A percentile compares a stretch with the other conserved stretches of the same genome.
These are phyloP conservation scores for Chaetodon auriga DNA, from an alignment of 2,113 vertebrate genomes.

Conservation along the genomic window DNA sequence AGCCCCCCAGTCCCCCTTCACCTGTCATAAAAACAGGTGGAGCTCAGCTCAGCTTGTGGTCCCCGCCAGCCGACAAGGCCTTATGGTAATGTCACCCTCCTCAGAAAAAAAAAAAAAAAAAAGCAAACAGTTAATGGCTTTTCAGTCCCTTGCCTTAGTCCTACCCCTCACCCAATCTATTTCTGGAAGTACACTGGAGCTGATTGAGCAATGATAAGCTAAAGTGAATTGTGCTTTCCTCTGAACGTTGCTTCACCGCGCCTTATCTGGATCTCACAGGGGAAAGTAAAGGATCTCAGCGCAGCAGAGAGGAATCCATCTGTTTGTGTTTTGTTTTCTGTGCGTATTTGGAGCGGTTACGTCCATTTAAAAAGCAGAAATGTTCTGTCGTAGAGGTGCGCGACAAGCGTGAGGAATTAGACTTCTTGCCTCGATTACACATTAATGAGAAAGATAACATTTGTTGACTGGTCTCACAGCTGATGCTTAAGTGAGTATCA, in stretches of 20 bases:
- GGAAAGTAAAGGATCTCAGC: slow-evolving; percentile 1
- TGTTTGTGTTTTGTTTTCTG: not conserved
- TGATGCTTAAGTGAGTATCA: slow-evolving; percentile 28
- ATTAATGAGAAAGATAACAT: slow-evolving; percentile 10
- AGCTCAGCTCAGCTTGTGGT: slow-evolving; percentile 59
- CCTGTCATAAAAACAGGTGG: slow-evolving; percentile 77
- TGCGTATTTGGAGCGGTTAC: not conserved
- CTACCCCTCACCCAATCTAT: slow-evolving; percentile 70
- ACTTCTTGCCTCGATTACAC: not conserved
- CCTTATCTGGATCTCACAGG: slow-evolving; percentile 31
- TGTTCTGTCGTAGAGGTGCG: not conserved
- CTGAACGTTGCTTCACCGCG: slow-evolving; percentile 62
- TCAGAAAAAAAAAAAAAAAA: slow-evolving; percentile 30
- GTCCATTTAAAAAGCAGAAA: not conserved
- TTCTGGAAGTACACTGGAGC: slow-evolving; percentile 70
- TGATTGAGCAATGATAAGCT: slow-evolving; percentile 77
- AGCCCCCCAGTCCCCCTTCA: not conserved
- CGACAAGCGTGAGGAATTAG: not conserved
- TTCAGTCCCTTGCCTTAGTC: slow-evolving; percentile 57
- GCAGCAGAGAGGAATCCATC: not conserved
- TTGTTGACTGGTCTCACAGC: slow-evolving; percentile 34
- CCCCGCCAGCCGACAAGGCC: slow-evolving; percentile 49
- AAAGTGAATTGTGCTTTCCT: slow-evolving; percentile 50
- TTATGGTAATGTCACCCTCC: slow-evolving; percentile 72
- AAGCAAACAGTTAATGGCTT: slow-evolving; percentile 66